phyloP scores from a whole-genome alignment of 2,113 vertebrate species.

The Probosciger aterrimus region DNA sequence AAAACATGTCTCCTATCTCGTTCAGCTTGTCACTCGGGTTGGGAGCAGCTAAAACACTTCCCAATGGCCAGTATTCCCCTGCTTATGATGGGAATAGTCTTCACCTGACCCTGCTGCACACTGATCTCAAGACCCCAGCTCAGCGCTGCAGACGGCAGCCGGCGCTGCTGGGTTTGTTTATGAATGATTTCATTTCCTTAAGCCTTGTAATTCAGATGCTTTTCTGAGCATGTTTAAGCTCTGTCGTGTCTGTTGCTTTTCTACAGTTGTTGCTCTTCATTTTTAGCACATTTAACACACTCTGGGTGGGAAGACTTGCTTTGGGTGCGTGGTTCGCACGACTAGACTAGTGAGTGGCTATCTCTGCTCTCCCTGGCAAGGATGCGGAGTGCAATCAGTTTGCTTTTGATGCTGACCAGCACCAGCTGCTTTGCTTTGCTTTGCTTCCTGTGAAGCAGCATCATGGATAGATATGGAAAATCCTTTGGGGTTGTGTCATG shows the following conservation, averaged over 20 bases:
- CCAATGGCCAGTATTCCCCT: accelerated
- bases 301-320: background rate
- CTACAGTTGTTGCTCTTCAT: background rate
- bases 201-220: background rate
- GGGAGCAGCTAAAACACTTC: background rate
- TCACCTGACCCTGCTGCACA: background rate
- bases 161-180: background rate
- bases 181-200: constrained; percentile 12
- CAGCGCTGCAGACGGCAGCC: background rate
- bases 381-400: background rate
- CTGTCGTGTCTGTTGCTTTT: background rate
- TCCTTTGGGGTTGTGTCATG: background rate
- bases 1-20: constrained; percentile 3
- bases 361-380: background rate
- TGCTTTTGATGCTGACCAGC: background rate
- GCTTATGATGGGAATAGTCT: accelerated
- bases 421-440: background rate
- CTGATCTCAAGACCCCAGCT: accelerated
- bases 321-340: background rate
- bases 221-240: background rate
- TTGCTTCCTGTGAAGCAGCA: background rate
- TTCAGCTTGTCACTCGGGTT: background rate
- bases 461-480: background rate
- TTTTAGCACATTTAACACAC: background rate
- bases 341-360: background rate